These are phyloP conservation scores for Nanger granti DNA, from an alignment of 2,113 vertebrate genomes.

Conservation along the genomic window DNA sequence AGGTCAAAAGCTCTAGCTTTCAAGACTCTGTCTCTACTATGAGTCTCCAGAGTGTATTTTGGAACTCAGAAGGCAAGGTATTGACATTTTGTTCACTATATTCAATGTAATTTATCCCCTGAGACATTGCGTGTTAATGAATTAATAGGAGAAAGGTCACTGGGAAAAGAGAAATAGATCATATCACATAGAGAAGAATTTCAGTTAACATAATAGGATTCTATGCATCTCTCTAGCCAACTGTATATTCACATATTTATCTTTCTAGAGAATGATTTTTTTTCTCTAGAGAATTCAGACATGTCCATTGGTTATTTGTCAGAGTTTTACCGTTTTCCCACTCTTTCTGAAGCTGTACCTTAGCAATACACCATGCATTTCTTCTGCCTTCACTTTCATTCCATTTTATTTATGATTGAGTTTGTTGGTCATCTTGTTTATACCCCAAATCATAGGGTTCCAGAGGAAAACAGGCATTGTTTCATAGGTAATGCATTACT, in stretches of 20 bases:
- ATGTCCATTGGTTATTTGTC: not conserved
- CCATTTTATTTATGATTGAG: not conserved
- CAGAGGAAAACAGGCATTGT: not conserved
- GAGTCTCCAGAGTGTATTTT: slow-evolving; percentile 32
- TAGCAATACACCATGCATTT: not conserved
- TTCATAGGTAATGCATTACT: not conserved
- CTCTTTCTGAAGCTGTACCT: not conserved
- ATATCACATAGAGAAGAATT: not conserved
- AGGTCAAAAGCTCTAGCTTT: slow-evolving; percentile 28
- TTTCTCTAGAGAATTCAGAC: not conserved
- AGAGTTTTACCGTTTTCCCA: not conserved
- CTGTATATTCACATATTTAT: not conserved
- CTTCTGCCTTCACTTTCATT: not conserved
- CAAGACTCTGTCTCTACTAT: slow-evolving; percentile 3
- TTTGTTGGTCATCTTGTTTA: not conserved
- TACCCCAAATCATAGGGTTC: not conserved
- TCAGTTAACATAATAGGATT: not conserved
- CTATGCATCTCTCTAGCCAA: not conserved
- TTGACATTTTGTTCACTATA: slow-evolving; percentile 11
- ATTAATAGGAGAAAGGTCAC: not conserved
- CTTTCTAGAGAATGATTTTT: not conserved
- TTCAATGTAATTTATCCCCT: not conserved
- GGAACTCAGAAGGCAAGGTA: slow-evolving; percentile 24
- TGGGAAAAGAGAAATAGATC: not conserved
- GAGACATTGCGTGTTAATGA: slow-evolving; percentile 20